Percentiles rank a stretch among this genome's conserved stretches.
Conservation (phyloP, 2,888 invertebrate genomes). For the Elgonia sp. region DNA sequence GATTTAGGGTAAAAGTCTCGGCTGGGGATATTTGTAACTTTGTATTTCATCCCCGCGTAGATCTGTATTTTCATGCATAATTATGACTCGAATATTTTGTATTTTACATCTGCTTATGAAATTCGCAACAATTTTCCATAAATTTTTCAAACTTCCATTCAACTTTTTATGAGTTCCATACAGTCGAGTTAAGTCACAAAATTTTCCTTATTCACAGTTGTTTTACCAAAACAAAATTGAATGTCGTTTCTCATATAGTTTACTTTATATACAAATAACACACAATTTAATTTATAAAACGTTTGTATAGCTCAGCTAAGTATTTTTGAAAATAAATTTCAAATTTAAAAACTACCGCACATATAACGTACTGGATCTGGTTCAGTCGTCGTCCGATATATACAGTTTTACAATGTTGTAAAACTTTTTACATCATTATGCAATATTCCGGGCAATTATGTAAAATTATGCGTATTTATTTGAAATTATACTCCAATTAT, state of each 20-base stretch:
- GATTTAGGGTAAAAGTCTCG: conserved; percentile 47
- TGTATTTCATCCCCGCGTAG: conserved; percentile 20
- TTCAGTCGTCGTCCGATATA: background rate
- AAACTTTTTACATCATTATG: conserved; percentile 55
- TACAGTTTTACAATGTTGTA: conserved; percentile 50
- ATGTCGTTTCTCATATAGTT: too few species aligned
- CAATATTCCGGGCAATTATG: conserved; percentile 54
- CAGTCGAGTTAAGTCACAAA: conserved; percentile 17
- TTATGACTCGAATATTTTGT: conserved; percentile 57
- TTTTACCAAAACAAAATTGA: conserved; percentile 16
- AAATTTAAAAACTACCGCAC: background rate
- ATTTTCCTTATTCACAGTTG: conserved; percentile 3
- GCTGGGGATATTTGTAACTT: conserved; percentile 58
- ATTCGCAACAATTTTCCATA: conserved; percentile 51
- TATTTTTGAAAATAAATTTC: background rate
- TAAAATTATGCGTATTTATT: conserved; percentile 63
- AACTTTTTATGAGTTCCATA: conserved; percentile 42
- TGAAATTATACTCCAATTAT: conserved; percentile 67
- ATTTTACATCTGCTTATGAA: conserved; percentile 43
- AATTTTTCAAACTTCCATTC: conserved; percentile 22
- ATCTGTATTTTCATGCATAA: conserved; percentile 56
- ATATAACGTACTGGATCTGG: conserved; percentile 2
- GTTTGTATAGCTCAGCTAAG: background rate
- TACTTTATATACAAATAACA: too few species aligned
- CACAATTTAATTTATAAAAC: too few species aligned